Conservation (phyloP, 2,113 vertebrate genomes). For the Chlamydotis undulata region DNA sequence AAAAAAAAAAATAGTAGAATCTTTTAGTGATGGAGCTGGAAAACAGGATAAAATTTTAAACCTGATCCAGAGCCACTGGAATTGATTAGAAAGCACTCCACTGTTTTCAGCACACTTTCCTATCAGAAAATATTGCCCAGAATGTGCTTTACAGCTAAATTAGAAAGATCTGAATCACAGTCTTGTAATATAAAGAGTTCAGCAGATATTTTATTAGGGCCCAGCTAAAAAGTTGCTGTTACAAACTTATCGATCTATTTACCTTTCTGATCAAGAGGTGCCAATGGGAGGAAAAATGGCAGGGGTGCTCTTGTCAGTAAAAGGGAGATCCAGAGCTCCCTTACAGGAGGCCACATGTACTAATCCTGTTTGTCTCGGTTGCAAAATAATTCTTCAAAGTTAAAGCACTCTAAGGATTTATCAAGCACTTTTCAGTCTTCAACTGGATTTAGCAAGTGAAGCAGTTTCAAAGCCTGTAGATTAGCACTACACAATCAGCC, state of each 20-base stretch:
- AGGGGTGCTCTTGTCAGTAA: neutral
- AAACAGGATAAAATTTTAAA: neutral
- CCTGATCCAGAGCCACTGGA: neutral
- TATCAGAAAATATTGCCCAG: neutral
- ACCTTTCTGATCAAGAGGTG: neutral
- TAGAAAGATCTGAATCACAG: neutral
- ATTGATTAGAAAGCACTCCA: neutral
- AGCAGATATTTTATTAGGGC: neutral
- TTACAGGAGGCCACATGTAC: neutral
- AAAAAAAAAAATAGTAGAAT: neutral
- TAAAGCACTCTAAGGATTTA: conserved; percentile 37
- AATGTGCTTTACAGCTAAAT: neutral
- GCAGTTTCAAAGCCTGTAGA: conserved; percentile 38
- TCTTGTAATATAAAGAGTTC: neutral
- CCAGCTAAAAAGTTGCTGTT: neutral
- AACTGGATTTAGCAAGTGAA: conserved; percentile 42
- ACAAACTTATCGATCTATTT: neutral
- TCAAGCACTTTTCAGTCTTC: conserved; percentile 40
- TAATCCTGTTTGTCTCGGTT: conserved; percentile 30
- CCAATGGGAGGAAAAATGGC: neutral
- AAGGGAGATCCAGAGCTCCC: neutral
- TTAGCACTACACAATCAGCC: conserved; percentile 43
- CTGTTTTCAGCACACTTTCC: neutral
- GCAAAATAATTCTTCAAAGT: conserved; percentile 26
- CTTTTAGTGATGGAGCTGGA: neutral